These are phyloP conservation scores for Cervus canadensis DNA, from an alignment of 2,113 vertebrate genomes.

Conservation along the genomic window DNA sequence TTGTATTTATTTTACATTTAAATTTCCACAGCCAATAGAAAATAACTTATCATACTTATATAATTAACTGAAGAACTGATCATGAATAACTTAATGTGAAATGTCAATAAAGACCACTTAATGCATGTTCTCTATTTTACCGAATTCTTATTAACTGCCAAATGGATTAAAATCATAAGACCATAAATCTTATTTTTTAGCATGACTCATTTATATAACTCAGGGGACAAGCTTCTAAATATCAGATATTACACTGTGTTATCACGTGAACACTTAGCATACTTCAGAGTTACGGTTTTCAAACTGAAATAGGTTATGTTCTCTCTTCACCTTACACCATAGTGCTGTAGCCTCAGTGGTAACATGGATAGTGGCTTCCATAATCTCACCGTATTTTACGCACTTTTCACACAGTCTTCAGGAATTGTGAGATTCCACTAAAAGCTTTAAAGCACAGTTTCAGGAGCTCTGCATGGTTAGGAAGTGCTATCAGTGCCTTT, in stretches of 20 bases:
- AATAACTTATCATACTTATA: slow-evolving; percentile 62
- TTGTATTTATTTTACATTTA: slow-evolving; percentile 82
- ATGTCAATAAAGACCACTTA: slow-evolving; percentile 63
- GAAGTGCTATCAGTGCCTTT: not conserved
- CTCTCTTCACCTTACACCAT: not conserved
- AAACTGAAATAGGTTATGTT: not conserved
- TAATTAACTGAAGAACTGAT: slow-evolving; percentile 61
- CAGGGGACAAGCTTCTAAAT: not conserved
- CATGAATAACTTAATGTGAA: slow-evolving; percentile 58
- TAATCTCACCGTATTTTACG: not conserved
- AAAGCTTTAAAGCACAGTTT: not conserved
- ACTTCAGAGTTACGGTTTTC: not conserved
- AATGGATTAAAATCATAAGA: slow-evolving; percentile 16
- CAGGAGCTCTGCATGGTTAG: not conserved
- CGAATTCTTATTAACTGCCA: slow-evolving; percentile 27
- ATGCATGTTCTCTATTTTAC: slow-evolving; percentile 10
- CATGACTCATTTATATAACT: not conserved
- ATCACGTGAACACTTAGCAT: not conserved
- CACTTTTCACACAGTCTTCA: not conserved
- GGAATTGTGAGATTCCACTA: not conserved
- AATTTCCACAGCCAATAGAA: slow-evolving; percentile 68
- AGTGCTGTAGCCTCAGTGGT: not conserved
- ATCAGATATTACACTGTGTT: not conserved
- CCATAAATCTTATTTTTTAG: not conserved
- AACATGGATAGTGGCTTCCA: not conserved